Evolutionary conservation across 2,113 vertebrate species (phyloP), one percentile per base, ranked within the genome.

Genomic region (Argyrosomus japonicus): DNA sequence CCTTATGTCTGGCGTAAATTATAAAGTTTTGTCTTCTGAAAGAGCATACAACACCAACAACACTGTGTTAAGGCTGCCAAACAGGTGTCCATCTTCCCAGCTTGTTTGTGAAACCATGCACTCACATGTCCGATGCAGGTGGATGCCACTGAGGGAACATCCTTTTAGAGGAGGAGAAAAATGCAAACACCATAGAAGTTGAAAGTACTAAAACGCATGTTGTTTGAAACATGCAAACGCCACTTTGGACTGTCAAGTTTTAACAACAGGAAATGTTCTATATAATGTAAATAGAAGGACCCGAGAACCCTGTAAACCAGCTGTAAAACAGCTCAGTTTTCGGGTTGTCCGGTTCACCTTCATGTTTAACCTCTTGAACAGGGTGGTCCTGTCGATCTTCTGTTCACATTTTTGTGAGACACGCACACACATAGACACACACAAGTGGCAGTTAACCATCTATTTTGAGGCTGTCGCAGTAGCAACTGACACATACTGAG

Each of bases 401-500:
- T 21, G 12, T 79, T 53, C 75, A 77, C 86, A 85, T 80, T 81
- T 89, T 85, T 76, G 45, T 63, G 60, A 73, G 56, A 87, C 73
- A 63, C 75, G 63, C 50, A 54, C 74, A 48, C 51, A 40, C 8
- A 8, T 1, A 40, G 1, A 50, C 70, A 47, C 51, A 74, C 63
- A 75, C 48, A 61, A 82, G 82, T 64, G 71, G 79, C 72, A 74
- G 76, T 91, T 86, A 85, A 81, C 75, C 21, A 40, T 91, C 89
- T 93, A 94, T 93, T 94, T 92, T 81, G 62, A 85, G 91, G 43
- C 25, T 9, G 69, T 87, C 0, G 70, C 90, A 84, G 78, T 50
- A 81, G 87, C 79, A 86, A 79, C 87, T 81, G 87, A 92, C 82
- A 81, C 85, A 87, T 89, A 82, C 88, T 84, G 68, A 65, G 73